Percentiles rank a stretch among this genome's conserved stretches.
Conservation (phyloP, 2,888 invertebrate genomes). For the Cyaniris semiargus region DNA sequence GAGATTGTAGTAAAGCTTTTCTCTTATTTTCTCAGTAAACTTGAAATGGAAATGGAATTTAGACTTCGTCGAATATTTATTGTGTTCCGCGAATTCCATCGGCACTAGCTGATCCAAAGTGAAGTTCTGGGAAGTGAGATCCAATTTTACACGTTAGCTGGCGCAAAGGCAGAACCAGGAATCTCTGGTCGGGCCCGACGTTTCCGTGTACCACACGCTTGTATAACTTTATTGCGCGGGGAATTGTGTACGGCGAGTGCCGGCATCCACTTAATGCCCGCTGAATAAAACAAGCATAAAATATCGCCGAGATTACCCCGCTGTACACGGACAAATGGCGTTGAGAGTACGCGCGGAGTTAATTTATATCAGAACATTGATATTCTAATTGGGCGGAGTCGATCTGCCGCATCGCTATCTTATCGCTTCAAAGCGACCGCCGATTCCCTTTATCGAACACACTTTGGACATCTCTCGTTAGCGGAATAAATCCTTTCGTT, state of each 20-base stretch:
- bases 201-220: background rate
- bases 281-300: conserved; percentile 11
- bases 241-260: background rate
- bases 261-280: background rate
- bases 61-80: background rate
- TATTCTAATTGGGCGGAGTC: conserved; percentile 26
- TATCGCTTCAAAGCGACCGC: conserved; percentile 19
- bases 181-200: background rate
- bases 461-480: conserved; percentile 20
- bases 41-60: background rate
- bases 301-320: conserved; percentile 7
- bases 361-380: conserved; percentile 21
- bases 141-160: background rate
- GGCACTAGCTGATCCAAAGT: background rate
- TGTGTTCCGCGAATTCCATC: background rate
- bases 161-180: background rate
- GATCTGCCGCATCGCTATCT: background rate
- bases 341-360: conserved; percentile 7
- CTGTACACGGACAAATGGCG: conserved; percentile 11
- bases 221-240: conserved; percentile 14
- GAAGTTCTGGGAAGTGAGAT: conserved; percentile 7
- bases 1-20: background rate
- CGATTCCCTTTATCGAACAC: conserved; percentile 2
- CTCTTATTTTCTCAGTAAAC: background rate
- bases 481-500: conserved; percentile 19